Conservation (phyloP, 1,140 invertebrate species). For the Drosophila sechellia region DNA sequence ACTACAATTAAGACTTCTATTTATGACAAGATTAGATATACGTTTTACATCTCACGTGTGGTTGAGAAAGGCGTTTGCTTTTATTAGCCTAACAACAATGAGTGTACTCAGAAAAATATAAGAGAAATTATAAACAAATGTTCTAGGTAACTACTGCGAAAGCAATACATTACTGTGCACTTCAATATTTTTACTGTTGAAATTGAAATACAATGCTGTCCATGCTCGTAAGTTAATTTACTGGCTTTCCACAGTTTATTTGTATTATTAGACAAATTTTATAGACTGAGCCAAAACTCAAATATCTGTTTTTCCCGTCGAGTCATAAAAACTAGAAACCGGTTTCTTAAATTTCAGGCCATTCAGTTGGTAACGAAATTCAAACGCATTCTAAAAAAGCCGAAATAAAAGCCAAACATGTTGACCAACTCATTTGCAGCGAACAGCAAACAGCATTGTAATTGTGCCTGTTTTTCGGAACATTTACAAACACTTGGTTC, state of each 20-base stretch:
- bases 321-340: too few relatives aligned
- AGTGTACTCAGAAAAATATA: background rate
- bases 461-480: slow-evolving; percentile 63
- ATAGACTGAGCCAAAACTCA: slow-evolving; percentile 1
- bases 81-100: background rate
- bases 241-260: slow-evolving; percentile 1
- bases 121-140: too few relatives aligned
- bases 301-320: slow-evolving; percentile 3
- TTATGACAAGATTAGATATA: background rate
- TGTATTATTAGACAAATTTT: slow-evolving; percentile 8
- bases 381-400: slow-evolving; percentile 19
- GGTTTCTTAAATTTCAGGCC: too few relatives aligned
- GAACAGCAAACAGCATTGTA: slow-evolving; percentile 70
- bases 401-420: slow-evolving; percentile 63
- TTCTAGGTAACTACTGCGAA: too few relatives aligned
- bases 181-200: background rate
- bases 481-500: slow-evolving; percentile 38
- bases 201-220: background rate
- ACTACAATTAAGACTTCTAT: background rate
- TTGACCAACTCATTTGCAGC: slow-evolving; percentile 79
- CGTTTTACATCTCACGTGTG: background rate
- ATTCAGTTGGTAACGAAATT: slow-evolving; percentile 16
- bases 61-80: background rate
- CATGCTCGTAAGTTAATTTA: slow-evolving; percentile 1
- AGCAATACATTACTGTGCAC: background rate